Percentiles rank a stretch among this genome's conserved stretches.
Evolutionary conservation across 2,113 vertebrate genomes (phyloP).

Genomic region (Cynopterus brachyotis): DNA sequence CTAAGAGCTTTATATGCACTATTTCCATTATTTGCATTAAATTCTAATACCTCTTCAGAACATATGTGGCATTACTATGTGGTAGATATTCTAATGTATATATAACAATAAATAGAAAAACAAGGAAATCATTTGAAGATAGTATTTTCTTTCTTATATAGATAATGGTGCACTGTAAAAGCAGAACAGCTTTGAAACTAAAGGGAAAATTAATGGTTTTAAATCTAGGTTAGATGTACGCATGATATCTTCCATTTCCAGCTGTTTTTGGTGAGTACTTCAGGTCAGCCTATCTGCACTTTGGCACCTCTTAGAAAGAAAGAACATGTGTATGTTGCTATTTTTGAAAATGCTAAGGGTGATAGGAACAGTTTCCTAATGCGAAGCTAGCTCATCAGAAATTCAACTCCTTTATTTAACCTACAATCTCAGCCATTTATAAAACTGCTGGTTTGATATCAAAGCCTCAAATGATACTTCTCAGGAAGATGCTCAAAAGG

Average conservation of each 20-base stretch:
- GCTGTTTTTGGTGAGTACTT: slow-evolving; percentile 37
- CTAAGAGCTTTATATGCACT: neutral
- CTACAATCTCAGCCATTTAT: neutral
- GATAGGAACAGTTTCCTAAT: neutral
- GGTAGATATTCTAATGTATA: neutral
- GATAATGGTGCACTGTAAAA: neutral
- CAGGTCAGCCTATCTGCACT: slow-evolving; percentile 62
- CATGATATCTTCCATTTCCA: slow-evolving; percentile 51
- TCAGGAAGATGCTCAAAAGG: neutral
- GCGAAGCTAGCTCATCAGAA: slow-evolving; percentile 49
- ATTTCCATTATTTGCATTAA: neutral
- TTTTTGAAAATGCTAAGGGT: slow-evolving; percentile 54
- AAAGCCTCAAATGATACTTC: neutral
- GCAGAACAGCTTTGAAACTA: neutral
- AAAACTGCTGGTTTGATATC: slow-evolving; percentile 33
- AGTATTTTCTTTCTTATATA: neutral
- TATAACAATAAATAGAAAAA: neutral
- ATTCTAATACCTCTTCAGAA: neutral
- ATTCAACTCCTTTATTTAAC: slow-evolving; percentile 65
- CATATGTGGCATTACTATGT: neutral
- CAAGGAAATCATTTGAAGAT: neutral
- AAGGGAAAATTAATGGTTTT: slow-evolving; percentile 56
- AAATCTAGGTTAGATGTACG: neutral
- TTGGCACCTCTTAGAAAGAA: neutral
- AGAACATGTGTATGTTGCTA: slow-evolving; percentile 53